A percentile compares a stretch with the other conserved stretches of the same genome.
Evolutionary conservation across 2,797 vertebrate species (phyloP).

Genomic region (Sebastes wilsoni): DNA sequence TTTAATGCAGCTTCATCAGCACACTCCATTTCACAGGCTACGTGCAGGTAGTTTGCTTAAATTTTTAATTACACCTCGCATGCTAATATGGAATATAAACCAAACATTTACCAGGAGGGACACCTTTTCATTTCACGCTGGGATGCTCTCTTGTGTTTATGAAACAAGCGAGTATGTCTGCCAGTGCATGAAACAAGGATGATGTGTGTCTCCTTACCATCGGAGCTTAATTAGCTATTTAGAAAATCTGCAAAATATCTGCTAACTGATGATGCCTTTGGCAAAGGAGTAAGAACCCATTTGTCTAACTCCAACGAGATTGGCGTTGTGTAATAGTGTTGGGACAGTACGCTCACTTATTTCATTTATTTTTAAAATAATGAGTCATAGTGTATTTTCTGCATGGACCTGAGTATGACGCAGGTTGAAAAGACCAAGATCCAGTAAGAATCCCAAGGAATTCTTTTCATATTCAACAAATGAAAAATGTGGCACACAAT

Average conservation of each 20-base stretch:
- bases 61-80: constrained; percentile 96
- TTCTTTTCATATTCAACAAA: background rate
- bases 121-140: constrained; percentile 94
- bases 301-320: constrained; percentile 11
- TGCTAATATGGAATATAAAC: constrained; percentile 94
- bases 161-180: constrained; percentile 73
- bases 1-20: constrained; percentile 70
- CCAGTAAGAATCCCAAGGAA: background rate
- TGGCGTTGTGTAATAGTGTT: background rate
- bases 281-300: constrained; percentile 9
- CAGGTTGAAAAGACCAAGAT: background rate
- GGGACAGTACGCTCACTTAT: background rate
- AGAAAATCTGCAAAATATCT: constrained; percentile 31
- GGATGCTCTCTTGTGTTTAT: constrained; percentile 86
- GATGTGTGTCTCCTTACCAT: constrained; percentile 59
- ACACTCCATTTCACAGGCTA: constrained; percentile 70
- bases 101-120: constrained; percentile 92
- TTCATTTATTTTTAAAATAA: background rate
- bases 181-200: constrained; percentile 60
- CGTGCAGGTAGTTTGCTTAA: constrained; percentile 69
- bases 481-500: background rate
- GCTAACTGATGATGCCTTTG: constrained; percentile 15
- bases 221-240: constrained; percentile 63
- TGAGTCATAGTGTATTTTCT: background rate
- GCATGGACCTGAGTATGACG: background rate